Conservation (phyloP, 2,797 vertebrate genomes). For the Botia almorhae region DNA sequence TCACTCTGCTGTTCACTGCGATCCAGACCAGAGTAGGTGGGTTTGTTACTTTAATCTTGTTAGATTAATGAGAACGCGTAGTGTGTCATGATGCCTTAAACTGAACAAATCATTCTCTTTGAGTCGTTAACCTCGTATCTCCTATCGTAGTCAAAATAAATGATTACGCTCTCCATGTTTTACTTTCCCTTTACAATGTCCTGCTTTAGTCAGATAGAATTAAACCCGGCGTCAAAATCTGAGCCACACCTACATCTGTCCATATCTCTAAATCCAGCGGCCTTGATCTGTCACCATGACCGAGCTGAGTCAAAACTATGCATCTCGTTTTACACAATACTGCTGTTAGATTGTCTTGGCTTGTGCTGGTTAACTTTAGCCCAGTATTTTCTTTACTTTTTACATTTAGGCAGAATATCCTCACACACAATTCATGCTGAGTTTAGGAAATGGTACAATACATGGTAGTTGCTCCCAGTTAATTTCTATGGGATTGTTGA, state of each 20-base stretch:
- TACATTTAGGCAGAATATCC: neutral
- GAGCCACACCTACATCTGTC: neutral
- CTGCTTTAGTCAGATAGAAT: neutral
- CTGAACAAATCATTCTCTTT: neutral
- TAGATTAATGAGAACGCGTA: neutral
- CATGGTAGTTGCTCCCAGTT: neutral
- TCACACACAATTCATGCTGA: neutral
- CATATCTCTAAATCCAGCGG: conserved; percentile 1
- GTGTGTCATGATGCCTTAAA: neutral
- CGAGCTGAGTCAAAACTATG: neutral
- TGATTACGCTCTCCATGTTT: neutral
- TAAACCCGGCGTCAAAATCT: neutral
- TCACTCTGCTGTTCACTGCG: neutral
- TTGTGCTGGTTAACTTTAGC: neutral
- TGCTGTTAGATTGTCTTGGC: neutral
- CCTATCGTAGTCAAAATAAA: conserved; percentile 39
- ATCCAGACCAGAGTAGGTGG: neutral
- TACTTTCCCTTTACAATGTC: neutral
- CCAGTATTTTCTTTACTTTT: neutral
- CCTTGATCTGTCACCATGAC: conserved; percentile 7
- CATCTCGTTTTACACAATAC: neutral
- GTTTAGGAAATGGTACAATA: neutral
- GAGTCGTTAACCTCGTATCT: neutral
- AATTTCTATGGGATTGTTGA: neutral
- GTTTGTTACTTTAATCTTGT: neutral